Percentiles rank a stretch among this genome's conserved stretches.
These are phyloP conservation scores for Meriones psammophilus DNA, from an alignment of 2,797 vertebrate species.

Conservation along the genomic window DNA sequence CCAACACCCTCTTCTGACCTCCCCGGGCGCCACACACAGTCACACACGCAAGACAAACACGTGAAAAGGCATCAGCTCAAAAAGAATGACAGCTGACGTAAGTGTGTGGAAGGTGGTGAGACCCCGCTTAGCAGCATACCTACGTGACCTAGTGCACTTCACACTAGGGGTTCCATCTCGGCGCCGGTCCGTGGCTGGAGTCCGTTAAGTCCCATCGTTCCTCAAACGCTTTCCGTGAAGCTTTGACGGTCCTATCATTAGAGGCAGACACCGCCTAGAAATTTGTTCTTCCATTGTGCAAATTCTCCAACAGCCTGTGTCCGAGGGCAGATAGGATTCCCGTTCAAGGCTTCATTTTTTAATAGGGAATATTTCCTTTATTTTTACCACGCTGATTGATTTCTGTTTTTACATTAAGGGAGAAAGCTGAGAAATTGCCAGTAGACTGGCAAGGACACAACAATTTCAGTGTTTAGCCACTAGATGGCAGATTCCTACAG, in stretches of 20 bases:
- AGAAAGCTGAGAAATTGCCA: neutral
- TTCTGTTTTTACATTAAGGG: slow-evolving; percentile 11
- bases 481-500: slow-evolving; percentile 78
- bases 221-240: slow-evolving; percentile 35
- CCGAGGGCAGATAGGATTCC: neutral
- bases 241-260: neutral
- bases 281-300: neutral
- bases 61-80: neutral
- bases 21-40: too few relatives aligned
- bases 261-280: neutral
- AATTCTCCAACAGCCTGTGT: neutral
- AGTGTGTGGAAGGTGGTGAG: neutral
- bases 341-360: neutral
- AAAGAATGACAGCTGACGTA: too few relatives aligned
- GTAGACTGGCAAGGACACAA: neutral
- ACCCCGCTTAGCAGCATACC: neutral
- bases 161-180: neutral
- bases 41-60: neutral
- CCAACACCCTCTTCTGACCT: neutral
- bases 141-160: neutral
- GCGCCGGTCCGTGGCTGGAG: neutral
- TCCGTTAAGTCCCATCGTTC: neutral
- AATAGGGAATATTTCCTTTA: neutral
- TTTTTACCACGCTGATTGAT: neutral
- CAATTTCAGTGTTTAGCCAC: slow-evolving; percentile 41